Base-by-base conservation (phyloP, 1,140 invertebrate genomes). In the Drosophila sturtevanti region DNA sequence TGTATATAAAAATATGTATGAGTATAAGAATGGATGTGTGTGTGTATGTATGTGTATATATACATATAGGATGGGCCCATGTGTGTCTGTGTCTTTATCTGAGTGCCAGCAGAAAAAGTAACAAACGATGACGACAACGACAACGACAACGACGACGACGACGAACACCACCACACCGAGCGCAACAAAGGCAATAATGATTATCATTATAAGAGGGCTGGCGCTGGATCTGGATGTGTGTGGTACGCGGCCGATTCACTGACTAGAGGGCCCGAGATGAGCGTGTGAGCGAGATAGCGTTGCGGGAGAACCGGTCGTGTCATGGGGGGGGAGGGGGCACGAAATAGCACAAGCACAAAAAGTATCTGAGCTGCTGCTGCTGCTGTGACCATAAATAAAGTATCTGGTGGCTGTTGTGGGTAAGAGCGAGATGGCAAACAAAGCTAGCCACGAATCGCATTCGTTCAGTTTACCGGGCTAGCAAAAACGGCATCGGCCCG, bases 151-250 rank as follows among this genome's bases (percentile, higher is more conserved):
- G 59, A 52, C 72, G 68, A 70, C 48, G 77, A 77, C 72, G 72
- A 79, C 72, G 63, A 72, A 16, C 37, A 77, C 62, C 68, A 85
- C 81, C 78, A 68, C 65, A 85, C 81, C 81, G 77, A 81, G 71
- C 75, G 78, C 77, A 86, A 86, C 82, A 87, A 89, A 79, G 80
- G 85, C 86, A 90, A 89, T 84, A 91, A 89, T 87, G 86, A 90
- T 87, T 91, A 87, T 90, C 89, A 89, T 86, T 81, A 90, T 90
- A 81, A 85, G 85, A 86, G 86, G 86, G 86, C 86, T 86, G 85
- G 77, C 76, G 87, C 81, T 81, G 66, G 64, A 63, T 71, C 67
- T 67, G 73, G 51, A 64, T 37, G 44, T 54, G 54, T 60, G 80
- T 81, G 69, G 18, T 67, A 31, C 44, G 38, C 27, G 11, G n/a